phyloP scores from a whole-genome alignment of 2,888 invertebrate genomes.

The Euphydryas editha region DNA sequence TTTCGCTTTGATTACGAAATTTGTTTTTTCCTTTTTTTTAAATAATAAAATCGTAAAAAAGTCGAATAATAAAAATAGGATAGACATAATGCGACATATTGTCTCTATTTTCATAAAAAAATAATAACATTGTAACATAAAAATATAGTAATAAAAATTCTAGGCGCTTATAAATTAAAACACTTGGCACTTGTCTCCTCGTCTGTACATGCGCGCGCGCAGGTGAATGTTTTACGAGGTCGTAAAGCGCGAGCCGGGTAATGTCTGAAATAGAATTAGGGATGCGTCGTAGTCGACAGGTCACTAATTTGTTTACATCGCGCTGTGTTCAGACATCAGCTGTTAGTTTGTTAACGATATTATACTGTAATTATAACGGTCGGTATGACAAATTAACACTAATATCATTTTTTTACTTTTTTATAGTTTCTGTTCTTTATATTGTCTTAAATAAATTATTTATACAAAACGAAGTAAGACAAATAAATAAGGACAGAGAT shows the following conservation, averaged over 20 bases:
- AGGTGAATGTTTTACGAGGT: slow-evolving; percentile 56
- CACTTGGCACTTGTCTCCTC: slow-evolving; percentile 27
- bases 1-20: too few relatives aligned
- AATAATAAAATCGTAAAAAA: background rate
- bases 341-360: background rate
- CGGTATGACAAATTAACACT: too few relatives aligned
- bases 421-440: too few relatives aligned
- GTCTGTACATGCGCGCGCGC: slow-evolving; percentile 50
- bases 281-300: slow-evolving; percentile 35
- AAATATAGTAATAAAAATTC: slow-evolving; percentile 4
- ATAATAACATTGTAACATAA: background rate
- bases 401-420: too few relatives aligned
- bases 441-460: too few relatives aligned
- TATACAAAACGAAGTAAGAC: too few relatives aligned
- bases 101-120: background rate
- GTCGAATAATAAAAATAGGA: background rate
- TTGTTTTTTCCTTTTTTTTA: too few relatives aligned
- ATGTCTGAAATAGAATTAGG: slow-evolving; percentile 31
- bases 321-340: slow-evolving; percentile 9
- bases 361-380: too few relatives aligned
- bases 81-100: background rate
- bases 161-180: slow-evolving; percentile 17
- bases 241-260: slow-evolving; percentile 50
- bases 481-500: too few relatives aligned
- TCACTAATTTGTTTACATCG: slow-evolving; percentile 26